phyloP scores from a whole-genome alignment of 2,797 vertebrate species.

The Parotocinclus haroldoi region DNA sequence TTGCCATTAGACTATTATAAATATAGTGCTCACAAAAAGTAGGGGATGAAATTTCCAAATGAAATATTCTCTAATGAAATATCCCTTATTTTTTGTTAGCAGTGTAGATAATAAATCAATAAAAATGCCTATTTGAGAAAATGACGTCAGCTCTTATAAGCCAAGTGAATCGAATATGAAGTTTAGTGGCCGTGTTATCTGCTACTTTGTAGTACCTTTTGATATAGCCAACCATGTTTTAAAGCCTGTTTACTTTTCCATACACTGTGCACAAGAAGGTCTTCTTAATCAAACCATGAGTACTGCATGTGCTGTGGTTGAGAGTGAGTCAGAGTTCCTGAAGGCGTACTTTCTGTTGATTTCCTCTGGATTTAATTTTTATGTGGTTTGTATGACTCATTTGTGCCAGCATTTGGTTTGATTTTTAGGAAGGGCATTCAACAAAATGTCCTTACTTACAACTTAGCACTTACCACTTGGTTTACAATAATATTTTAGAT shows the following conservation, averaged over 20 bases:
- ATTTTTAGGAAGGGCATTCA: constrained; percentile 4
- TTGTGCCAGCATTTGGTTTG: background rate
- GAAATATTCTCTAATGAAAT: too few relatives aligned
- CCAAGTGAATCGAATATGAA: background rate
- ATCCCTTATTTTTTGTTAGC: too few relatives aligned
- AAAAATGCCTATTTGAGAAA: too few relatives aligned
- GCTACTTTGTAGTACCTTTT: background rate
- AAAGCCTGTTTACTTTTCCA: constrained; percentile 28
- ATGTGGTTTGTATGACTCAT: constrained; percentile 39
- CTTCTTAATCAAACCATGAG: constrained; percentile 23
- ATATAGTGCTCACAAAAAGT: too few relatives aligned
- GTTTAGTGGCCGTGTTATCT: too few relatives aligned
- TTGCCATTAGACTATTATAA: too few relatives aligned
- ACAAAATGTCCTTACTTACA: constrained; percentile 1
- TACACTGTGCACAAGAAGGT: constrained; percentile 18
- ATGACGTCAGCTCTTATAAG: too few relatives aligned
- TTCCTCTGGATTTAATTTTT: constrained; percentile 30
- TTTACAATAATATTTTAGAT: too few relatives aligned
- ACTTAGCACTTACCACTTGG: background rate
- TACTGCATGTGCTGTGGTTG: constrained; percentile 19
- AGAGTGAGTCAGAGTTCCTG: constrained; percentile 48
- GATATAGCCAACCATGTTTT: background rate
- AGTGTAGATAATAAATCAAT: too few relatives aligned
- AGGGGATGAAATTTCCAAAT: too few relatives aligned
- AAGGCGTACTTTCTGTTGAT: constrained; percentile 31